Percentiles rank a stretch among this genome's conserved stretches.
phyloP scores from a whole-genome alignment of 2,888 invertebrate genomes.

The Hylaea fasciaria region DNA sequence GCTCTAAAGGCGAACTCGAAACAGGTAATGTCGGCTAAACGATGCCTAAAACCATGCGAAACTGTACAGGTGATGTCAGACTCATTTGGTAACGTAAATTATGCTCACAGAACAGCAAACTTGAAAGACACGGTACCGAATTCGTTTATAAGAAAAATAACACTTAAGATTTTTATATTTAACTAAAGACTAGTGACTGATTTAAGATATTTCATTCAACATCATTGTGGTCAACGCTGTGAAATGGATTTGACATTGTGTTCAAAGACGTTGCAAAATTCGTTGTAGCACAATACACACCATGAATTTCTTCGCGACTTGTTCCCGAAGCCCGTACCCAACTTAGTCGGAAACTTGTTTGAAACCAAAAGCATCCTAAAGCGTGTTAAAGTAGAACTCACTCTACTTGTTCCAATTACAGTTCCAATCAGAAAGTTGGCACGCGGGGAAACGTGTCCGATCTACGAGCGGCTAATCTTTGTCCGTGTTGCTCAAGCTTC shows the following conservation, averaged over 20 bases:
- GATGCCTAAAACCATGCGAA: slow-evolving; percentile 32
- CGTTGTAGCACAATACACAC: too few species aligned
- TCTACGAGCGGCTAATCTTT: slow-evolving; percentile 69
- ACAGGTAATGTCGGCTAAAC: slow-evolving; percentile 32
- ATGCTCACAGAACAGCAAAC: slow-evolving; percentile 20
- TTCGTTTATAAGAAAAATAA: too few species aligned
- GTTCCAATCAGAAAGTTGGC: slow-evolving; percentile 27
- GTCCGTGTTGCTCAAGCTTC: slow-evolving; percentile 78
- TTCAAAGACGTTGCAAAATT: too few species aligned
- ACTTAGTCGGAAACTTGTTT: slow-evolving; percentile 1
- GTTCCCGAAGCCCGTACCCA: background rate
- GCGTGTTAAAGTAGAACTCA: slow-evolving; percentile 11
- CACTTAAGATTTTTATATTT: too few species aligned
- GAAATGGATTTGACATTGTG: too few species aligned
- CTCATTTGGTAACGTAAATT: slow-evolving; percentile 19
- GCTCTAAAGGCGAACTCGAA: slow-evolving; percentile 46
- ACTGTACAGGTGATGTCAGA: slow-evolving; percentile 33
- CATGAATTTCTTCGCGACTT: too few species aligned
- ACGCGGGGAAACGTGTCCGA: slow-evolving; percentile 43
- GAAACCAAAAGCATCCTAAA: slow-evolving; percentile 2
- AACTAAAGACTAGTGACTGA: too few species aligned
- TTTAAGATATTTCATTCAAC: too few species aligned
- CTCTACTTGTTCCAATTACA: slow-evolving; percentile 24
- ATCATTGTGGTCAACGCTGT: too few species aligned
- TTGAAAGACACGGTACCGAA: background rate